A percentile compares a stretch with the other conserved stretches of the same genome.
phyloP scores from a whole-genome alignment of 2,888 invertebrate genomes.

The Sepioteuthis lessoniana region DNA sequence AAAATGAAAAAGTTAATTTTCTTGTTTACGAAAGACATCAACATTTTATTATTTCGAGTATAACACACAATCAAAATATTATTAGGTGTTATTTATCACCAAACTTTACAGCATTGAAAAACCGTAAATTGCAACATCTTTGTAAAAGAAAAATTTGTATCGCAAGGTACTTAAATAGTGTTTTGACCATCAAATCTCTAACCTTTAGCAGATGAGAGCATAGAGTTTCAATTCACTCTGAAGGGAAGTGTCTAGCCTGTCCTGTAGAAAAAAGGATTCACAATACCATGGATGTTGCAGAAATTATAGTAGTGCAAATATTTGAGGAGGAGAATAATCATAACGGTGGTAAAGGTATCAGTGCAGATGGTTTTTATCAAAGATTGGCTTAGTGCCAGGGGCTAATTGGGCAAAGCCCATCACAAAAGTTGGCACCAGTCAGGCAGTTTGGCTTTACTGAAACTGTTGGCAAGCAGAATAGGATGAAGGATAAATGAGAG shows the following conservation, averaged over 20 bases:
- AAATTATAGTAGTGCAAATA: neutral
- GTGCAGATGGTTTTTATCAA: neutral
- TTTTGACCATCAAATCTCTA: neutral
- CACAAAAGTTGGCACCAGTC: neutral
- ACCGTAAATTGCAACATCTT: too few species aligned
- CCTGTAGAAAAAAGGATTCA: neutral
- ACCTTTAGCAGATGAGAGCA: neutral
- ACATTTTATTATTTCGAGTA: too few species aligned
- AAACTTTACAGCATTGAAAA: too few species aligned
- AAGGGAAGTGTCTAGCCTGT: neutral
- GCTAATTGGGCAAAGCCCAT: constrained; percentile 9
- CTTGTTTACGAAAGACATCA: too few species aligned
- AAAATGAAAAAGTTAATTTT: too few species aligned
- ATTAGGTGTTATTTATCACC: too few species aligned
- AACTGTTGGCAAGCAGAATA: neutral
- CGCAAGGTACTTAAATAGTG: neutral
- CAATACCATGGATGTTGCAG: neutral
- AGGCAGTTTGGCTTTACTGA: neutral
- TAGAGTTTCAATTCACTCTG: neutral
- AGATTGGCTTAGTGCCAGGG: neutral
- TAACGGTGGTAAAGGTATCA: neutral
- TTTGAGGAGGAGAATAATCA: neutral
- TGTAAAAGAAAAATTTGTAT: too few species aligned
- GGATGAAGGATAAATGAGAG: neutral
- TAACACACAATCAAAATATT: too few species aligned